These are phyloP conservation scores for Bombylius major DNA, from an alignment of 2,888 invertebrate species.

Conservation along the genomic window DNA sequence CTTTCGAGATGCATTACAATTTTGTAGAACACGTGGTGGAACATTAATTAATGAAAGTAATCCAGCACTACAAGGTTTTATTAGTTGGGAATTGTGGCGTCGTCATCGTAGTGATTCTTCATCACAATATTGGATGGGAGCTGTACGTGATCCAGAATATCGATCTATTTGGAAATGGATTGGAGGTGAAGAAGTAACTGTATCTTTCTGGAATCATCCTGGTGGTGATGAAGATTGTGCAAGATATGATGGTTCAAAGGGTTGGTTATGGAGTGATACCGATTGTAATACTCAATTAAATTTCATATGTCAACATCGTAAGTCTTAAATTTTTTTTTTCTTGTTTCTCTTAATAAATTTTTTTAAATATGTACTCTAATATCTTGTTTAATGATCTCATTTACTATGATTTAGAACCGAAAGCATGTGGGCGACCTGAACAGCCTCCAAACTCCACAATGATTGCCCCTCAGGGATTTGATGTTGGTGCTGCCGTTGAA, in stretches of 20 bases:
- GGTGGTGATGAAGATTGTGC: constrained; percentile 76
- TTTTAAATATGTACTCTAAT: background rate
- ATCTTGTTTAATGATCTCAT: no score
- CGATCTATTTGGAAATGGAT: constrained; percentile 74
- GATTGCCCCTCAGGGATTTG: constrained; percentile 56
- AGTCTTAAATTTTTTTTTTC: constrained; percentile 35
- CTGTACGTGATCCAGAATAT: constrained; percentile 69
- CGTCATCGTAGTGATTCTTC: constrained; percentile 81
- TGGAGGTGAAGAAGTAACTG: constrained; percentile 73
- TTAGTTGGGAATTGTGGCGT: constrained; percentile 89
- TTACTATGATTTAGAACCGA: constrained; percentile 50
- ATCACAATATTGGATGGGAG: constrained; percentile 93
- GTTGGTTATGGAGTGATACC: constrained; percentile 91
- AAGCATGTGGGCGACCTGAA: constrained; percentile 82
- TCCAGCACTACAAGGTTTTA: constrained; percentile 85
- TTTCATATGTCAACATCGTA: constrained; percentile 88
- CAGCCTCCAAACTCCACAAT: constrained; percentile 89
- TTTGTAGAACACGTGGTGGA: constrained; percentile 71
- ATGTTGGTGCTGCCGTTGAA: constrained; percentile 71
- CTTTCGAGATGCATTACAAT: constrained; percentile 66
- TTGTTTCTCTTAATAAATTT: background rate
- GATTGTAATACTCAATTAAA: constrained; percentile 73
- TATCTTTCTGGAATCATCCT: constrained; percentile 86
- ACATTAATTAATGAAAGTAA: constrained; percentile 84
- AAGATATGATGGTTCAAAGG: constrained; percentile 81